Evolutionary conservation across 2,888 invertebrate species (phyloP).

Genomic region (Patella pellucida): DNA sequence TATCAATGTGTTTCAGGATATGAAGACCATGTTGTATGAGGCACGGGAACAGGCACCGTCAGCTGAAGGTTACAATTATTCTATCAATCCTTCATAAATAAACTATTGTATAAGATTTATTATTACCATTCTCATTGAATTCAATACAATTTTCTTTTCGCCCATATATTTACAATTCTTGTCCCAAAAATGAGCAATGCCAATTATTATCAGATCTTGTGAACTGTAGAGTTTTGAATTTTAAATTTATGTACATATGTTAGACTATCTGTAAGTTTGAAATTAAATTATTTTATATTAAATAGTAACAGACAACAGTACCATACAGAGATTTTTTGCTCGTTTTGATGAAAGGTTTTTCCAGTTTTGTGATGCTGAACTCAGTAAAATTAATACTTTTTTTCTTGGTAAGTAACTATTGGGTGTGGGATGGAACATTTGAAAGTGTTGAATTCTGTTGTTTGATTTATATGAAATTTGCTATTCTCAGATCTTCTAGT

Average conservation of each 20-base stretch:
- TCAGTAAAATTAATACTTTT: constrained; percentile 97
- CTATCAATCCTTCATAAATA: neutral
- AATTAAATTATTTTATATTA: constrained; percentile 33
- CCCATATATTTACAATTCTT: no score
- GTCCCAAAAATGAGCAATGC: no score
- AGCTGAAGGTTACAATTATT: constrained; percentile 75
- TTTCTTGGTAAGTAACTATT: constrained; percentile 82
- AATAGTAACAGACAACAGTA: constrained; percentile 86
- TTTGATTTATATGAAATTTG: no score
- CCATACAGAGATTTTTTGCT: constrained; percentile 88
- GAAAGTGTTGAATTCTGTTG: no score
- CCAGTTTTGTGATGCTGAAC: constrained; percentile 93
- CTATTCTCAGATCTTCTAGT: no score
- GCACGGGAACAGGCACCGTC: constrained; percentile 93
- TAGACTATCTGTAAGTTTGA: neutral
- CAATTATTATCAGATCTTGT: no score
- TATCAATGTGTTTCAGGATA: constrained; percentile 78
- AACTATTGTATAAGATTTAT: no score
- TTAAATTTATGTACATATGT: no score
- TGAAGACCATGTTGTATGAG: constrained; percentile 95
- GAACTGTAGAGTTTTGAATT: no score
- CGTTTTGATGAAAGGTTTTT: constrained; percentile 97
- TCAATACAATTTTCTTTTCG: neutral
- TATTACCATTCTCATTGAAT: no score
- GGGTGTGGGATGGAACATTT: no score